Conservation (phyloP, 2,797 vertebrate species). For the Mallotus villosus region DNA sequence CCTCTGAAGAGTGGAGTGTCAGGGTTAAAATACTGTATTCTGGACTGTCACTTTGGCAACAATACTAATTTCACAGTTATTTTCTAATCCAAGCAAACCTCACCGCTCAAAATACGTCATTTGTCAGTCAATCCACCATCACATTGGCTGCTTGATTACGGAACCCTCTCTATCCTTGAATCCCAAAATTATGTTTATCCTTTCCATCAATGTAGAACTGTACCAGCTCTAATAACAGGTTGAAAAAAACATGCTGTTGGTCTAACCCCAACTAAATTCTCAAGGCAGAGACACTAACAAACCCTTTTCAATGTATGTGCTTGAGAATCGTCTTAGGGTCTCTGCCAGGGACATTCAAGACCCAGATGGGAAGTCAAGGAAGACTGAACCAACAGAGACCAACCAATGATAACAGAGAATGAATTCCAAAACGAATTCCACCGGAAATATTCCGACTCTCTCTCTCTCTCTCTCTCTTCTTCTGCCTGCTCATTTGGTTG, state of each 20-base stretch:
- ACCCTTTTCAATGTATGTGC: too few species aligned
- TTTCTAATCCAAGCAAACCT: background rate
- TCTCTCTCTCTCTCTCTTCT: too few species aligned
- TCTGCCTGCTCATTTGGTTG: too few species aligned
- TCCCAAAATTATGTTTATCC: background rate
- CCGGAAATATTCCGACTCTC: background rate
- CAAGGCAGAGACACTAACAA: too few species aligned
- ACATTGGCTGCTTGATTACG: background rate
- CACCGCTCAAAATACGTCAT: too few species aligned
- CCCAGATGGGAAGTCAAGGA: background rate
- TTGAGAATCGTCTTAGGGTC: too few species aligned
- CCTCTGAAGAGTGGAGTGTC: background rate
- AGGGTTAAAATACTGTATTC: background rate
- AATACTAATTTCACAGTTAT: background rate
- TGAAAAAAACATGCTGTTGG: background rate
- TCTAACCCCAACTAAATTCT: too few species aligned
- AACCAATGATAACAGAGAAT: conserved; percentile 6
- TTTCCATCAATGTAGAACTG: background rate
- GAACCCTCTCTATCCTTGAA: background rate
- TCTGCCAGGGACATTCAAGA: background rate
- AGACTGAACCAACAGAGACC: background rate
- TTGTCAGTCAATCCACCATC: background rate
- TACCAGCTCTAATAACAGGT: background rate
- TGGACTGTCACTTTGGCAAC: background rate
- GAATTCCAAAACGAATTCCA: conserved; percentile 5